Percentiles rank a stretch among this genome's conserved stretches.
These are phyloP conservation scores for Manis pentadactyla DNA, from an alignment of 2,797 vertebrate genomes.

Conservation along the genomic window DNA sequence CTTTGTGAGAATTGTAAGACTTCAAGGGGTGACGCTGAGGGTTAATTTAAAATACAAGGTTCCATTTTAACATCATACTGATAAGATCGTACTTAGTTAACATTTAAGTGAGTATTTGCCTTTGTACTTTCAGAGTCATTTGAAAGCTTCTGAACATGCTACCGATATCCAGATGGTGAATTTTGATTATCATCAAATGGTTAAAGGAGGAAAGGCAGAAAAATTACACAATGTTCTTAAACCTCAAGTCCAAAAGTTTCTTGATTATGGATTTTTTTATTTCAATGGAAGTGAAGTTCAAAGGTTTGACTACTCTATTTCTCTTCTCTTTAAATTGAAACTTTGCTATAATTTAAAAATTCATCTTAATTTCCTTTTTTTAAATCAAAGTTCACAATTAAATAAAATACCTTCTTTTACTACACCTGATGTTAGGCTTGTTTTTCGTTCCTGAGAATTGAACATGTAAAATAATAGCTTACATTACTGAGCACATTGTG, in stretches of 20 bases:
- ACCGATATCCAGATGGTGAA: constrained; percentile 95
- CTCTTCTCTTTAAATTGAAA: constrained; percentile 43
- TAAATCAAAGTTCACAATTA: constrained; percentile 20
- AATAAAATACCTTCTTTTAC: neutral
- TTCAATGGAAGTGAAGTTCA: constrained; percentile 93
- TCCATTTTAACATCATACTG: neutral
- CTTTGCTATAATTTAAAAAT: constrained; percentile 39
- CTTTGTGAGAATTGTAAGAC: neutral
- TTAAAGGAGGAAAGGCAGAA: constrained; percentile 96
- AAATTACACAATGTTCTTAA: constrained; percentile 95
- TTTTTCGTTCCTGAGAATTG: neutral
- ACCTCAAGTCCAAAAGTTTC: constrained; percentile 93
- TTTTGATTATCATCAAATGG: constrained; percentile 99
- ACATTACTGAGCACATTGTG: neutral
- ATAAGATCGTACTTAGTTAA: neutral
- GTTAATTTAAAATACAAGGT: neutral
- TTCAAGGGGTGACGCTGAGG: neutral
- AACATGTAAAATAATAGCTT: neutral
- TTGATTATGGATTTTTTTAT: constrained; percentile 96
- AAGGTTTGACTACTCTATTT: constrained; percentile 88
- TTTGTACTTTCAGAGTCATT: constrained; percentile 91
- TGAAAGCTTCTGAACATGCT: constrained; percentile 96
- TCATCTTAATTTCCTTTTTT: constrained; percentile 29
- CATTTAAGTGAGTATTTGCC: constrained; percentile 11
- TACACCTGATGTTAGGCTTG: constrained; percentile 22